These are phyloP conservation scores for Helicoverpa zea DNA, from an alignment of 1,140 invertebrate species.

Conservation along the genomic window DNA sequence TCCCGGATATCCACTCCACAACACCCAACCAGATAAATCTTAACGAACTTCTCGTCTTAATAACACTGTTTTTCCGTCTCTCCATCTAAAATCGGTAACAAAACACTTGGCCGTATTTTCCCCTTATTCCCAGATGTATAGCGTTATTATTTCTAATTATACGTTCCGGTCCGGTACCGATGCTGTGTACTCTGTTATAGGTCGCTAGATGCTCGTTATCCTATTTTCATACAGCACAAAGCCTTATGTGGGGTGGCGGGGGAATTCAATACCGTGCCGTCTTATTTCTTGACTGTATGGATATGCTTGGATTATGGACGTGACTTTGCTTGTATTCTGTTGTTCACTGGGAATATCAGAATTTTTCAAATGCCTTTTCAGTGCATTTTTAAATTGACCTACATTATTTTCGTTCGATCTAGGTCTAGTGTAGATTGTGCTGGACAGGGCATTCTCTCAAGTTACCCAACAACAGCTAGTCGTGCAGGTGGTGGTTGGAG, in stretches of 20 bases:
- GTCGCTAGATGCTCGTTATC: conserved; percentile 44
- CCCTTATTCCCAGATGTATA: neutral
- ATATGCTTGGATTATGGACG: neutral
- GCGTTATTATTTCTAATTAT: neutral
- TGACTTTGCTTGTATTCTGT: neutral
- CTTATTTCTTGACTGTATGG: neutral
- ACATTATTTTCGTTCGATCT: no score
- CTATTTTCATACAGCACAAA: conserved; percentile 40
- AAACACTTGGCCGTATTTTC: neutral
- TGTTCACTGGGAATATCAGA: no score
- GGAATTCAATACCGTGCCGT: conserved; percentile 33
- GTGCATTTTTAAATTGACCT: no score
- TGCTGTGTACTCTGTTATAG: neutral
- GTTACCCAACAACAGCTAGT: no score
- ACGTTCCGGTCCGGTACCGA: neutral
- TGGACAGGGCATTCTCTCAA: no score
- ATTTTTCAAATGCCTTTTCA: no score
- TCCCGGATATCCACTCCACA: neutral
- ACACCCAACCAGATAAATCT: conserved; percentile 8
- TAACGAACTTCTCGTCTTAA: neutral
- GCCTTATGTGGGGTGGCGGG: conserved; percentile 14
- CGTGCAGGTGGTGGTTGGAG: no score
- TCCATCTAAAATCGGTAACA: neutral
- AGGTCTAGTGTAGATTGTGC: no score
- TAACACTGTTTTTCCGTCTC: neutral